These are phyloP conservation scores for Ficedula albicollis DNA, from an alignment of 2,797 vertebrate genomes.

Conservation along the genomic window DNA sequence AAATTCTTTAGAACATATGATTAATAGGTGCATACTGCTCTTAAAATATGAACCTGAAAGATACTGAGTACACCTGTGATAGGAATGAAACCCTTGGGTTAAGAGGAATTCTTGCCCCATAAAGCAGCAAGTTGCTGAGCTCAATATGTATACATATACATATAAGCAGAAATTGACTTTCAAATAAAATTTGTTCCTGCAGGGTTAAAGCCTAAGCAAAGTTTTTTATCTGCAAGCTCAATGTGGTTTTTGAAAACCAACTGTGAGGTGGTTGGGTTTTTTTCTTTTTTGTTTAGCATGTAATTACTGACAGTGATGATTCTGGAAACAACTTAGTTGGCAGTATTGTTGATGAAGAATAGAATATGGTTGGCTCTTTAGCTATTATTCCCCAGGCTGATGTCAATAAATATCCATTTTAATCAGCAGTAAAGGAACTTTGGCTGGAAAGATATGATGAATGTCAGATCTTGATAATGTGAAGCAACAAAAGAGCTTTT, in stretches of 20 bases:
- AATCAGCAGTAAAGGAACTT: constrained; percentile 64
- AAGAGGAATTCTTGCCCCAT: neutral
- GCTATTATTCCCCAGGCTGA: constrained; percentile 59
- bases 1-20: neutral
- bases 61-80: neutral
- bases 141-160: neutral
- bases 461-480: constrained; percentile 60
- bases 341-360: constrained; percentile 63
- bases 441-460: constrained; percentile 53
- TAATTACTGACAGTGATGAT: constrained; percentile 65
- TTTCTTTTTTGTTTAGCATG: constrained; percentile 36
- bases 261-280: neutral
- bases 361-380: constrained; percentile 58
- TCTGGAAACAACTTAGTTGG: constrained; percentile 67
- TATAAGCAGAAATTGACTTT: constrained; percentile 35
- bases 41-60: neutral
- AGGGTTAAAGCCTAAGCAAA: constrained; percentile 25
- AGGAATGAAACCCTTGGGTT: neutral
- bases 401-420: constrained; percentile 70
- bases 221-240: constrained; percentile 29
- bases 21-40: neutral
- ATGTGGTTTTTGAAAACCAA: constrained; percentile 40
- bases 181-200: constrained; percentile 18
- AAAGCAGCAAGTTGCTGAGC: neutral
- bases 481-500: constrained; percentile 52